These are phyloP conservation scores for Drosophila azteca DNA, from an alignment of 1,140 invertebrate genomes.

Conservation along the genomic window DNA sequence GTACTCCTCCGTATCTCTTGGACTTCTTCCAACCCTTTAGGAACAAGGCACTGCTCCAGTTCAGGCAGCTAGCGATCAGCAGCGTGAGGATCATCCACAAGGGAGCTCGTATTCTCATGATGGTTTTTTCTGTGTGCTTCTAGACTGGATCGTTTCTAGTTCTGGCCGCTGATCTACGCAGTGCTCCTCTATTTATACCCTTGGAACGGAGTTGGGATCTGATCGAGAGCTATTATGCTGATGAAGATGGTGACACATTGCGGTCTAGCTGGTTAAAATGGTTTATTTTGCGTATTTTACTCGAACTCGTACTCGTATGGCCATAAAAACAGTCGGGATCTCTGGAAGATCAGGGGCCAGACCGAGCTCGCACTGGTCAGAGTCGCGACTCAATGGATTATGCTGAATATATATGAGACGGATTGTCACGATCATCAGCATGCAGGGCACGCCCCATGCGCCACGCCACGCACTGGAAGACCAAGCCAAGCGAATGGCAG, in stretches of 20 bases:
- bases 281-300: conserved; percentile 46
- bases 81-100: conserved; percentile 23
- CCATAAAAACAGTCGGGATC: conserved; percentile 56
- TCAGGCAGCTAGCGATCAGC: conserved; percentile 32
- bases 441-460: conserved; percentile 55
- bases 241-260: conserved; percentile 63
- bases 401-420: conserved; percentile 57
- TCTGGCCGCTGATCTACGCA: conserved; percentile 49
- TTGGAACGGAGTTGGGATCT: conserved; percentile 17
- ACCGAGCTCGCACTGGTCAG: conserved; percentile 37
- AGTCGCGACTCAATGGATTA: conserved; percentile 56
- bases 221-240: too few species aligned
- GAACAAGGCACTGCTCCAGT: conserved; percentile 50
- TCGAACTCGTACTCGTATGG: conserved; percentile 12
- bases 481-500: conserved; percentile 5
- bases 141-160: conserved; percentile 26
- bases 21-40: conserved; percentile 53
- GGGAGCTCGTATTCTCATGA: conserved; percentile 44
- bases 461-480: conserved; percentile 29
- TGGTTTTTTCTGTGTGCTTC: conserved; percentile 9
- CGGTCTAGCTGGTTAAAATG: conserved; percentile 50
- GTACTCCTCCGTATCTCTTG: conserved; percentile 5
- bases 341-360: conserved; percentile 57
- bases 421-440: conserved; percentile 50
- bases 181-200: conserved; percentile 70